Percentiles rank a stretch among this genome's conserved stretches.
Evolutionary conservation across 1,140 invertebrate species (phyloP).

Genomic region (Habropoda laboriosa): DNA sequence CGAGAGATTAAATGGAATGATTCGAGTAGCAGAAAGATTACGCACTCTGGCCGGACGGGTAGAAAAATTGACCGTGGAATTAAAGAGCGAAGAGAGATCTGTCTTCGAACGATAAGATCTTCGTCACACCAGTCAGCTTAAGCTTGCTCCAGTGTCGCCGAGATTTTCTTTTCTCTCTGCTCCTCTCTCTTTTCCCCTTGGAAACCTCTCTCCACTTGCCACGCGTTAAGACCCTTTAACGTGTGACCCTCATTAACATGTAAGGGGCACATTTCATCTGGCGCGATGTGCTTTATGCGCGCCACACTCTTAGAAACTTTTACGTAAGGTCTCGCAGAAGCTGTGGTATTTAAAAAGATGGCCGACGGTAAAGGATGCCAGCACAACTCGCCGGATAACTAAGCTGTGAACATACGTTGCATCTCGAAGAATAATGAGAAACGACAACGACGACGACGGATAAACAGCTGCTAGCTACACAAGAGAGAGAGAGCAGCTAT

Average conservation of each 20-base stretch:
- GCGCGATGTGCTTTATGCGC: background rate
- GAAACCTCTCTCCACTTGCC: background rate
- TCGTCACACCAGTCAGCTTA: background rate
- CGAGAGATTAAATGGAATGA: conserved; percentile 46
- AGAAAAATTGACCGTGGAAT: conserved; percentile 51
- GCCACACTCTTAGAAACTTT: conserved; percentile 7
- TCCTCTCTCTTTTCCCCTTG: too few relatives aligned
- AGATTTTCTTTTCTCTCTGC: too few relatives aligned
- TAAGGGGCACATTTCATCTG: conserved; percentile 3
- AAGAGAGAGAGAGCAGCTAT: background rate
- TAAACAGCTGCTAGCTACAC: background rate
- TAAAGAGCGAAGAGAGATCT: conserved; percentile 45
- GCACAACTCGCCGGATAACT: too few relatives aligned
- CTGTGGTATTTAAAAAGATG: conserved; percentile 37
- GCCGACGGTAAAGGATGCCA: conserved; percentile 12
- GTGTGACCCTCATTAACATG: conserved; percentile 30
- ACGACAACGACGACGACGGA: too few relatives aligned
- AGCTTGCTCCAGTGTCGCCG: conserved; percentile 10
- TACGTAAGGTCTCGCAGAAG: background rate
- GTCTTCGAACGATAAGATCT: conserved; percentile 52
- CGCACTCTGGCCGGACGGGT: background rate
- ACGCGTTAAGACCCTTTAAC: conserved; percentile 16
- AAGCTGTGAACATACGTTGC: too few relatives aligned
- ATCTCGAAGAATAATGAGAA: conserved; percentile 34
- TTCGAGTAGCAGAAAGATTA: conserved; percentile 10